These are phyloP conservation scores for Hycleus cichorii DNA, from an alignment of 1,140 invertebrate species.

Conservation along the genomic window DNA sequence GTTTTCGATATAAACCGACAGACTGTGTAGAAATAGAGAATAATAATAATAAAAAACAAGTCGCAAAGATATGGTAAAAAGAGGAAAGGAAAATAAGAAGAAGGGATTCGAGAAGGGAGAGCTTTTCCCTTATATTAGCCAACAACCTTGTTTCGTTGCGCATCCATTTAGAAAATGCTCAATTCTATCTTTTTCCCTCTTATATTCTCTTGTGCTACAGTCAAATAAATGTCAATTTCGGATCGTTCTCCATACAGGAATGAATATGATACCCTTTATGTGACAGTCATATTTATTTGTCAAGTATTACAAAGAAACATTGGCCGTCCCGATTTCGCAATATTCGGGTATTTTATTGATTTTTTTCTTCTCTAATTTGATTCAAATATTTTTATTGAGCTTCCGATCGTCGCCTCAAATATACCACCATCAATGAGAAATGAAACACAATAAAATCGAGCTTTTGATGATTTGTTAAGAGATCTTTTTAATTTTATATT, in stretches of 20 bases:
- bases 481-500: neutral
- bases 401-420: too few species aligned
- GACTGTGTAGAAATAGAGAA: neutral
- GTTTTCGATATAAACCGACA: slow-evolving; percentile 19
- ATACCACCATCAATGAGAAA: too few species aligned
- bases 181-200: slow-evolving; percentile 1
- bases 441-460: too few species aligned
- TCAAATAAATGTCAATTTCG: slow-evolving; percentile 23
- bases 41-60: too few species aligned
- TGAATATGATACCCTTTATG: slow-evolving; percentile 18
- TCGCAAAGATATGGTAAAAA: too few species aligned
- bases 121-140: neutral
- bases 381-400: too few species aligned
- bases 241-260: slow-evolving; percentile 14
- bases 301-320: neutral
- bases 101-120: neutral
- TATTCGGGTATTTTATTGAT: slow-evolving; percentile 3
- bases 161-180: slow-evolving; percentile 19
- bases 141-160: neutral
- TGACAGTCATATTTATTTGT: slow-evolving; percentile 20
- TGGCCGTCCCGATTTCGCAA: neutral
- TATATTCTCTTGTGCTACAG: neutral
- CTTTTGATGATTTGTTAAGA: too few species aligned
- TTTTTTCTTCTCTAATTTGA: neutral
- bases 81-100: too few species aligned